These are phyloP conservation scores for Drosophila acutilabella DNA, from an alignment of 2,888 invertebrate species.

Conservation along the genomic window DNA sequence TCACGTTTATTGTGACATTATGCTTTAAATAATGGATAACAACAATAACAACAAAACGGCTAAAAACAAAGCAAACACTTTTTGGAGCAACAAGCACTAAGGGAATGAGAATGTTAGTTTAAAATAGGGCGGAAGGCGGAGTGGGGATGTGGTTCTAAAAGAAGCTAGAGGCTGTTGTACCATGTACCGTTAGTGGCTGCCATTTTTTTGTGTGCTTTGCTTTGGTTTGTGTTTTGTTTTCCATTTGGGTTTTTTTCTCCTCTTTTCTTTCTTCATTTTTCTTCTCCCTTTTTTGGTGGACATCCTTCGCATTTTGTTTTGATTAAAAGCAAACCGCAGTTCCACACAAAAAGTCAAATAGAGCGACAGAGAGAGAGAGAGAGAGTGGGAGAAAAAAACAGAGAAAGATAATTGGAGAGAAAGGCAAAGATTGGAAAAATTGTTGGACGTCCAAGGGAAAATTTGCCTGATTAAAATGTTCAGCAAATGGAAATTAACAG, in stretches of 20 bases:
- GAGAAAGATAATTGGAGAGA: slow-evolving; percentile 2
- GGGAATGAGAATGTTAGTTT: slow-evolving; percentile 15
- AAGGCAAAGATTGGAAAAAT: slow-evolving; percentile 47
- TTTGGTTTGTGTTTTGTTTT: slow-evolving; percentile 35
- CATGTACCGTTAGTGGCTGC: slow-evolving; percentile 42
- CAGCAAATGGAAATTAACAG: slow-evolving; percentile 45
- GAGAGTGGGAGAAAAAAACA: neutral
- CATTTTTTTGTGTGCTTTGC: slow-evolving; percentile 23
- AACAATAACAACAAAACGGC: slow-evolving; percentile 42
- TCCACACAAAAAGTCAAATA: slow-evolving; percentile 29
- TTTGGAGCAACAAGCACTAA: slow-evolving; percentile 53
- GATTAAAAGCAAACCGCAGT: slow-evolving; percentile 70
- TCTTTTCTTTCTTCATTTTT: slow-evolving; percentile 10
- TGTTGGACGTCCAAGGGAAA: slow-evolving; percentile 45
- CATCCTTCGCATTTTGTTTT: slow-evolving; percentile 69
- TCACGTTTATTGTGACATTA: slow-evolving; percentile 78
- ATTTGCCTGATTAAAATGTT: slow-evolving; percentile 63
- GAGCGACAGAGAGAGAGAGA: slow-evolving; percentile 14
- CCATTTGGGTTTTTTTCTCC: slow-evolving; percentile 9
- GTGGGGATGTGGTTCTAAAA: slow-evolving; percentile 7
- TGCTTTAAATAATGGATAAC: slow-evolving; percentile 73
- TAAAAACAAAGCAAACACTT: slow-evolving; percentile 60
- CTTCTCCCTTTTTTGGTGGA: neutral
- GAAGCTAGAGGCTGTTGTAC: slow-evolving; percentile 23
- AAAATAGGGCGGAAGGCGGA: no score